These are phyloP conservation scores for Drosophila meridiana DNA, from an alignment of 2,888 invertebrate species.

Conservation along the genomic window DNA sequence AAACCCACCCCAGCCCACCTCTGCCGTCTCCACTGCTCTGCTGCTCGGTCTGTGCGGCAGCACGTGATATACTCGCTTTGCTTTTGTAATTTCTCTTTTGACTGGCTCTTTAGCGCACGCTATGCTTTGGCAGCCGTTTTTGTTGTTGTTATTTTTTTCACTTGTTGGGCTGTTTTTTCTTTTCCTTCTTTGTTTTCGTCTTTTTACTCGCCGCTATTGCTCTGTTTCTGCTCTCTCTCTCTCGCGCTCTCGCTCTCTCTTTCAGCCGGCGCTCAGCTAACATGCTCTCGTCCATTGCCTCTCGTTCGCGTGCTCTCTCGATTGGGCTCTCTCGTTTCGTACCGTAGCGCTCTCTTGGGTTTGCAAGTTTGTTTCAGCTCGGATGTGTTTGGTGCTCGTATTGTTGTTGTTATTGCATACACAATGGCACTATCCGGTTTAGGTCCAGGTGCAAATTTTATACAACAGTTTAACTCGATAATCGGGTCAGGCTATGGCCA, in stretches of 20 bases:
- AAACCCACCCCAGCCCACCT: conserved; percentile 23
- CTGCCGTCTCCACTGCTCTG: not conserved
- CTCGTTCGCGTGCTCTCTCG: conserved; percentile 17
- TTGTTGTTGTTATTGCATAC: conserved; percentile 52
- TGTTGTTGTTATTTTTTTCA: conserved; percentile 65
- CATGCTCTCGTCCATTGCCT: conserved; percentile 34
- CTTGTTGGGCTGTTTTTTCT: conserved; percentile 78
- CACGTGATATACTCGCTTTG: conserved; percentile 79
- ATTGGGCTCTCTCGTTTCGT: conserved; percentile 12
- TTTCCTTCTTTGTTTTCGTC: conserved; percentile 56
- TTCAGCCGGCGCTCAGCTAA: conserved; percentile 34
- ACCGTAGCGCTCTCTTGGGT: conserved; percentile 1
- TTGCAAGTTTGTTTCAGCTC: conserved; percentile 17
- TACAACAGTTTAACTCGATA: conserved; percentile 78
- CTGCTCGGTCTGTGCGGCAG: conserved; percentile 41
- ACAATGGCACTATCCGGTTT: conserved; percentile 79
- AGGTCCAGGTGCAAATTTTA: conserved; percentile 80
- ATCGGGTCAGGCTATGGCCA: conserved; percentile 75
- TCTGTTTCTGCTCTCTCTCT: not conserved
- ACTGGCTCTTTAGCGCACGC: conserved; percentile 71
- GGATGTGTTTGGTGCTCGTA: conserved; percentile 41
- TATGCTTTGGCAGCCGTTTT: conserved; percentile 63
- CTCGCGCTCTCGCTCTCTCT: not conserved
- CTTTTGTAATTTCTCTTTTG: conserved; percentile 74
- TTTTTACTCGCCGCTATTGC: conserved; percentile 49